Base-by-base conservation (phyloP, 2,888 invertebrate genomes). In the Sphaeridia pumilis region DNA sequence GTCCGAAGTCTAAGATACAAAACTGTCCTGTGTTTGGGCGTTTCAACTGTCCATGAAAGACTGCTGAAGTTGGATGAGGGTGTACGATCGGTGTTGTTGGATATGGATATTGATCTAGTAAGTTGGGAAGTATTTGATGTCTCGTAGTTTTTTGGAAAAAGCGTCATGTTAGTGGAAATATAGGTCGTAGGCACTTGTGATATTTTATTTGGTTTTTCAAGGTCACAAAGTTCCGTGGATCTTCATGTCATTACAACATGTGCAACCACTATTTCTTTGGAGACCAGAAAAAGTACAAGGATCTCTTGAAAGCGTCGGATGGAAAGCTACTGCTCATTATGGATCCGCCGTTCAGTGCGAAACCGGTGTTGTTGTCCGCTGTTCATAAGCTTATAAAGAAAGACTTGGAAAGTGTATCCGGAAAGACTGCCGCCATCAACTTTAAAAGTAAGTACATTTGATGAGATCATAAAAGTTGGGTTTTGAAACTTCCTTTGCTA, bases 341-440 rank as follows among this genome's bases (percentile, higher is more conserved):
- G 46, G 56, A 53, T 43, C 56, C 56, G 21, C 56, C 56, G 10
- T 56, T 56, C 25, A 46, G 53, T 17, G 56, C 52, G 1, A 56
- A 50, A 48, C 53, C 53, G 1, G 53, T 43, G 22, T 38, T 56
- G 17, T 25, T 56, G 5, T 14, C 31, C 21, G 21, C 34, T 45
- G 26, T 47, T 12, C 44, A 44, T 26, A 42, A 28, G 20, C 34
- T 51, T 12, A 52, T 45, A 38, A 20, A 28, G 27, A 49, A 51
- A 20, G 46, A 54, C 34, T 41, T 43, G 20, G 20, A n/a, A 22
- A 12, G 17, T 2, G 24, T 34, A 25, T 4, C 2, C 21, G n/a
- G 41, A n/a, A n/a, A n/a, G 27, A 14, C 24, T 46, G 14, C 24
- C 17, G 17, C 7, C 5, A 20, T 38, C 5, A 14, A 50, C n/a